These are phyloP conservation scores for Campylorhamphus procurvoides DNA, from an alignment of 2,113 vertebrate species.

Conservation along the genomic window DNA sequence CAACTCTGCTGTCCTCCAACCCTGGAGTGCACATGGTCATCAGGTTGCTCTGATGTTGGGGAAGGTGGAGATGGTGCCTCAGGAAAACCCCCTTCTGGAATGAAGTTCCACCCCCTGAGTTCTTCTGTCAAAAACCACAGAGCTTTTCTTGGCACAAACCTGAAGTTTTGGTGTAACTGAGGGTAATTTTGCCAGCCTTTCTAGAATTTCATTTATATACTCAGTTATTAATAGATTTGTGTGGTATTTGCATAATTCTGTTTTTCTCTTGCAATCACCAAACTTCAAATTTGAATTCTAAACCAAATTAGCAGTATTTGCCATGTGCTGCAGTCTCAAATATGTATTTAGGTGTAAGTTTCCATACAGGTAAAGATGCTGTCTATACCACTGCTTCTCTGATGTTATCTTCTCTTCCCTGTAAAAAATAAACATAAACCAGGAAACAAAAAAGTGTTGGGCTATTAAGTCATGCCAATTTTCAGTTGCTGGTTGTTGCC, in stretches of 20 bases:
- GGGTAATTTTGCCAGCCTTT: not conserved
- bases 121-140: not conserved
- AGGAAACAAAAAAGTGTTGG: not conserved
- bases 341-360: not conserved
- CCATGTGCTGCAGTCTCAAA: not conserved
- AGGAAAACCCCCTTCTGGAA: not conserved
- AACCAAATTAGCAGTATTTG: not conserved
- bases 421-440: not conserved
- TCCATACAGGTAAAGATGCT: not conserved
- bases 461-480: not conserved
- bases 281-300: not conserved
- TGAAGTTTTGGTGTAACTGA: not conserved
- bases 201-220: not conserved
- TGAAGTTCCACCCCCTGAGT: not conserved
- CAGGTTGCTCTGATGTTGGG: not conserved
- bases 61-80: not conserved
- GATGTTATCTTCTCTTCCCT: not conserved
- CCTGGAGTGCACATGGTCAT: not conserved
- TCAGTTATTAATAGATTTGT: not conserved
- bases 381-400: not conserved
- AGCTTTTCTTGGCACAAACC: not conserved
- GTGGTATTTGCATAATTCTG: not conserved
- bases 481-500: not conserved
- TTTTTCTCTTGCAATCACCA: not conserved
- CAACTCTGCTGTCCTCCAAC: not conserved